phyloP scores from a whole-genome alignment of 2,888 invertebrate genomes.

The Sisyra nigra region DNA sequence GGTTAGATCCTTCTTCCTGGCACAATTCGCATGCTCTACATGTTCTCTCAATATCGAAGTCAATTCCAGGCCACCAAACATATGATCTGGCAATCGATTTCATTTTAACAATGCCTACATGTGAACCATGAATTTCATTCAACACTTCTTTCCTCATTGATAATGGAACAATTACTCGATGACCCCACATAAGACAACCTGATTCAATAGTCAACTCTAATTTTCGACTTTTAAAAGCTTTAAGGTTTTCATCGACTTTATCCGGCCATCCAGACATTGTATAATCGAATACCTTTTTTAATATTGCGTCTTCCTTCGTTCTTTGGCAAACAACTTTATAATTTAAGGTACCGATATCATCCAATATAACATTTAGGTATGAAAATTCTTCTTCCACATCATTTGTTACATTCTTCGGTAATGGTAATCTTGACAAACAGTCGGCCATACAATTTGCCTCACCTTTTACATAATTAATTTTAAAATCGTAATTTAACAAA shows the following conservation, averaged over 20 bases:
- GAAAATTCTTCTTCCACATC: neutral
- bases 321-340: neutral
- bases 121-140: neutral
- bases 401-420: slow-evolving; percentile 8
- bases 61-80: neutral
- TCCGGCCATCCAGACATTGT: no score
- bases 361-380: neutral
- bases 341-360: neutral
- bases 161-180: neutral
- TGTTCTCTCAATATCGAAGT: neutral
- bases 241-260: no score
- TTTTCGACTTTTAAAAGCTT: no score
- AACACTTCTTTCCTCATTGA: neutral
- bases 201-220: no score
- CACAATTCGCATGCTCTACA: no score
- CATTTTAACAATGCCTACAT: neutral
- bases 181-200: slow-evolving; percentile 1
- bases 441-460: slow-evolving; percentile 12
- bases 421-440: slow-evolving; percentile 12
- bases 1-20: no score
- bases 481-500: slow-evolving; percentile 12
- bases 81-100: neutral
- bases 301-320: neutral
- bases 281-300: neutral
- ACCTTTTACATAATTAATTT: slow-evolving; percentile 11